Base-by-base conservation (phyloP, 2,888 invertebrate genomes). In the Candidula unifasciata region DNA sequence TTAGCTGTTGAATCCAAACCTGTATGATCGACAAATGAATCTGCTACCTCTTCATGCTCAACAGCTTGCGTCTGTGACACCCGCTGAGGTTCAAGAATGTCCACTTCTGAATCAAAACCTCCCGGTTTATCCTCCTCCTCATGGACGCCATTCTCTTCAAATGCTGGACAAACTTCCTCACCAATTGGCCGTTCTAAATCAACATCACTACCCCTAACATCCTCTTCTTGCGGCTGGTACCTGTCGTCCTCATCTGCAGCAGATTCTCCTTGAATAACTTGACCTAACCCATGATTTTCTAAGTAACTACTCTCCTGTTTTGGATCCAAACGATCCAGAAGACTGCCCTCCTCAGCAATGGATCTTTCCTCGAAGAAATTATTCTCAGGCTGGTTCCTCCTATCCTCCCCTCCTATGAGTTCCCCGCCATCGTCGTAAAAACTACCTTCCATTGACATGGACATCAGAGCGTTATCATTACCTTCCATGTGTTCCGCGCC, bases 391-490 rank as follows among this genome's bases (percentile, higher is more conserved):
- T 30, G 64, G 16, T 68, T 57, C n/a, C 33, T 21, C 27, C 73
- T 54, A 35, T 84, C 84, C 3, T 57, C 80, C 10, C 79, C 84
- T 0, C 84, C 84, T 0, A 84, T 84, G 0, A 84, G 52, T 18
- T 84, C 84, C 2, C 84, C 84, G 5, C 80, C 80, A 44, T 84
- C 84, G n/a, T 84, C 84, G 33, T 80, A 84, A 66, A 84, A 80
- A 33, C 84, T 84, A 1, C 84, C 84, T 33, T 84, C 84, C 84
- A 84, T 84, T 10, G 84, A 84, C 84, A 84, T 84, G n/a, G 80
- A 84, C 80, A 84, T 84, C 21, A 84, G 66, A 8, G 84, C 80
- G 66, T 80, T 84, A 27, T 79, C 83, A 16, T 57, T 83, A 18
- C 30, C 44, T 10, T 68, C 71, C 57, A 44, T 54, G 10, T 52